phyloP scores from a whole-genome alignment of 2,797 vertebrate genomes.

The Mallotus villosus region DNA sequence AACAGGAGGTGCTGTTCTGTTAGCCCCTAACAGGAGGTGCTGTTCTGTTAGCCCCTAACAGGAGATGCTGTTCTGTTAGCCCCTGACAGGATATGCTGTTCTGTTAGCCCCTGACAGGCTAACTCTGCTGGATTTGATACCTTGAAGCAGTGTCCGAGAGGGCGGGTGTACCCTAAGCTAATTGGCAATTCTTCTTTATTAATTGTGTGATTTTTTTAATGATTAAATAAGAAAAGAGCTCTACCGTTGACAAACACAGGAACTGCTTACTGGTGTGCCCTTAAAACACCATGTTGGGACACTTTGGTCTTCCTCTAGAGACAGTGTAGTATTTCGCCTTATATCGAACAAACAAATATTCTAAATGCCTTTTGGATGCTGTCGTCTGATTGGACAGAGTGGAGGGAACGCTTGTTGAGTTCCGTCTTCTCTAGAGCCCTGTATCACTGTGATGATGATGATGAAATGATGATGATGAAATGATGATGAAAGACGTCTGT shows the following conservation, averaged over 20 bases:
- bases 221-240: neutral
- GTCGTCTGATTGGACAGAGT: constrained; percentile 37
- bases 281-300: neutral
- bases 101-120: constrained; percentile 25
- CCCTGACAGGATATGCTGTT: constrained; percentile 23
- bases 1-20: too few relatives aligned
- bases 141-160: neutral
- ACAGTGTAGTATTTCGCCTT: constrained; percentile 40
- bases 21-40: neutral
- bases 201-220: neutral
- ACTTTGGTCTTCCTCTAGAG: neutral
- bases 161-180: neutral
- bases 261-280: too few relatives aligned
- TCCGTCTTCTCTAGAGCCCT: constrained; percentile 34
- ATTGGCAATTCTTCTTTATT: neutral
- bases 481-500: constrained; percentile 27
- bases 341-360: constrained; percentile 32
- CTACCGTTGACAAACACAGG: neutral
- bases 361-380: constrained; percentile 37
- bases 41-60: too few relatives aligned
- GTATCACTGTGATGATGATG: constrained; percentile 47
- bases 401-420: constrained; percentile 44
- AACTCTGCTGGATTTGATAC: neutral
- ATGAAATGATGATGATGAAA: constrained; percentile 14
- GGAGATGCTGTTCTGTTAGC: constrained; percentile 6